Evolutionary conservation across 2,888 invertebrate species (phyloP), one percentile per base, ranked within the genome.

Genomic region (Argyra leucocephala): DNA sequence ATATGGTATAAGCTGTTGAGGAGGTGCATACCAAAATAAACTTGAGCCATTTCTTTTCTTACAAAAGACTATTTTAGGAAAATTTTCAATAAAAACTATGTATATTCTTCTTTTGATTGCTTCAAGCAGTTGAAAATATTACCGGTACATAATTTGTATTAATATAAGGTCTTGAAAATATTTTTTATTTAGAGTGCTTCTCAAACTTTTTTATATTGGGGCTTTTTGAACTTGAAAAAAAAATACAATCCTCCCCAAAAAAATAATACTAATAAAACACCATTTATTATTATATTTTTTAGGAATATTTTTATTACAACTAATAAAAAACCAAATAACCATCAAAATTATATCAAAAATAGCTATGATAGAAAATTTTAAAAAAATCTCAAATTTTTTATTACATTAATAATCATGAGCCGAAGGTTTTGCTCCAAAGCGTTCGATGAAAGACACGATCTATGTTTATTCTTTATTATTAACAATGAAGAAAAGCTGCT

Each of bases 401-500:
- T 60, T 60, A 24, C 60, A 24, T 22, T 22, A 62, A 37, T 48
- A 62, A 48, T 62, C 62, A 48, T 48, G 37, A 62, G 37, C 62
- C 62, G 36, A 62, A 36, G 62, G 48, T 62, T 62, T 48, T 62
- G 48, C 15, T 62, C 62, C 62, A 62, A 65, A 65, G 65, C 63
- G 18, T 62, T 63, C 21, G 62, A 48, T 57, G 65, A 65, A 63
- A 63, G 65, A 12, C 65, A 62, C 36, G 65, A 62, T 63, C 62
- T 62, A 31, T 62, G 65, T 65, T 65, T 65, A 60, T 60, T 60
- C 18, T 60, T 60, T 7, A 62, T 62, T 57, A 65, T 10, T 26
- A 63, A 26, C 36, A 65, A 57, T 62, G 58, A 65, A 26, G 65
- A 65, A 65, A 65, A 36, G 58, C 57, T 57, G 65, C 63, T 65